Evolutionary conservation across 2,113 vertebrate species (phyloP).

Genomic region (Aspidoscelis tigris): DNA sequence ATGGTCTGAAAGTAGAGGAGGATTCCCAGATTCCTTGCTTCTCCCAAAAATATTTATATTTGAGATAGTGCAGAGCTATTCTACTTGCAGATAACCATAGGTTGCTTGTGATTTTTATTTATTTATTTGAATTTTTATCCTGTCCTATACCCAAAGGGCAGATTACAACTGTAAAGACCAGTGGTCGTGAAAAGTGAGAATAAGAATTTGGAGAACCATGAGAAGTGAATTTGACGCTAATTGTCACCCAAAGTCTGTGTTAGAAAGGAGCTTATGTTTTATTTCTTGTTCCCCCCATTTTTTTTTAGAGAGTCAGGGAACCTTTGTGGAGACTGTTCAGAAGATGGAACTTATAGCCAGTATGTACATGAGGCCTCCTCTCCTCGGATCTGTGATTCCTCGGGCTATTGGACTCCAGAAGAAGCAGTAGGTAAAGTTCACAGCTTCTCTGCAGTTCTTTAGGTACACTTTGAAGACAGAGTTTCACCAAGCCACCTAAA

Average conservation of each 20-base stretch:
- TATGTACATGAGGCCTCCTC: conserved; percentile 89
- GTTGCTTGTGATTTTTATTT: not conserved
- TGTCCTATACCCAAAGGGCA: too few relatives aligned
- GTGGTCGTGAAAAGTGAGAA: too few relatives aligned
- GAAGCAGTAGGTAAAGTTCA: conserved; percentile 89
- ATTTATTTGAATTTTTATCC: too few relatives aligned
- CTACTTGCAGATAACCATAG: not conserved
- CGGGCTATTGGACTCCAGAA: conserved; percentile 96
- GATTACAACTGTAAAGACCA: too few relatives aligned
- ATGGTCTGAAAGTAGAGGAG: too few relatives aligned
- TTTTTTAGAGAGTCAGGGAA: conserved; percentile 72
- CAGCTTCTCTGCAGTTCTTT: not conserved
- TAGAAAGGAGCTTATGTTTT: not conserved
- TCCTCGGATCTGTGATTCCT: conserved; percentile 89
- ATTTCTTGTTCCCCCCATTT: not conserved
- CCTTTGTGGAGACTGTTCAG: conserved; percentile 84
- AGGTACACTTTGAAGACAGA: not conserved
- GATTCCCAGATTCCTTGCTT: not conserved
- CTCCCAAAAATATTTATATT: not conserved
- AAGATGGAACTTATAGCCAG: conserved; percentile 86
- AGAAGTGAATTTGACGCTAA: not conserved
- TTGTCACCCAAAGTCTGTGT: not conserved
- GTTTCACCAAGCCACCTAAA: too few relatives aligned
- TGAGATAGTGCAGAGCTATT: too few relatives aligned
- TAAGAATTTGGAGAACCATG: not conserved